Percentiles rank a stretch among this genome's conserved stretches.
These are phyloP conservation scores for Flexamia atlantica DNA, from an alignment of 2,888 invertebrate genomes.

Conservation along the genomic window DNA sequence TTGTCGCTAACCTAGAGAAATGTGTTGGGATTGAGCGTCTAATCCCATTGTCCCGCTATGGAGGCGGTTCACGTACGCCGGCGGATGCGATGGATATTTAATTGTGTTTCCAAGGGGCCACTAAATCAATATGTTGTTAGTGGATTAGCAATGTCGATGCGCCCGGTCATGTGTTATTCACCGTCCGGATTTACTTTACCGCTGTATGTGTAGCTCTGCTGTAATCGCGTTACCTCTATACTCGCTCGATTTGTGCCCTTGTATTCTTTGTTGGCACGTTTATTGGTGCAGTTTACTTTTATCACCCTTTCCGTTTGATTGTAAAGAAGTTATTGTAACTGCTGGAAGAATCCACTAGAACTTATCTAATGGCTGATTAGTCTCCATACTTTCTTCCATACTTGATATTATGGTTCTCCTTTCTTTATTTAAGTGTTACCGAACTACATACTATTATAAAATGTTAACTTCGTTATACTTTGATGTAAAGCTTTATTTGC, in stretches of 20 bases:
- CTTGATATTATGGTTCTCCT: not conserved
- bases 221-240: slow-evolving; percentile 11
- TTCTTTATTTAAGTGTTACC: not conserved
- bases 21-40: slow-evolving; percentile 42
- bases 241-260: slow-evolving; percentile 5
- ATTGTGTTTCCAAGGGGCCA: slow-evolving; percentile 55
- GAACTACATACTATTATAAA: no score
- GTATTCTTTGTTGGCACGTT: not conserved
- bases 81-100: slow-evolving; percentile 49
- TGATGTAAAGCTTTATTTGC: no score
- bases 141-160: slow-evolving; percentile 42
- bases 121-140: slow-evolving; percentile 55
- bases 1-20: slow-evolving; percentile 49
- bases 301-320: slow-evolving; percentile 51
- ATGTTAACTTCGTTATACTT: no score
- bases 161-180: slow-evolving; percentile 37
- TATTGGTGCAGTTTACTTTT: slow-evolving; percentile 27
- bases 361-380: not conserved
- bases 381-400: not conserved
- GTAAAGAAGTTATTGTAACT: slow-evolving; percentile 4
- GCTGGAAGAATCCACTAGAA: not conserved
- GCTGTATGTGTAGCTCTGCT: slow-evolving; percentile 18
- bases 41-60: slow-evolving; percentile 52
- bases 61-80: slow-evolving; percentile 40
- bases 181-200: slow-evolving; percentile 50